Base-by-base conservation (phyloP, 2,113 vertebrate genomes). In the Phylloscopus trochiloides region DNA sequence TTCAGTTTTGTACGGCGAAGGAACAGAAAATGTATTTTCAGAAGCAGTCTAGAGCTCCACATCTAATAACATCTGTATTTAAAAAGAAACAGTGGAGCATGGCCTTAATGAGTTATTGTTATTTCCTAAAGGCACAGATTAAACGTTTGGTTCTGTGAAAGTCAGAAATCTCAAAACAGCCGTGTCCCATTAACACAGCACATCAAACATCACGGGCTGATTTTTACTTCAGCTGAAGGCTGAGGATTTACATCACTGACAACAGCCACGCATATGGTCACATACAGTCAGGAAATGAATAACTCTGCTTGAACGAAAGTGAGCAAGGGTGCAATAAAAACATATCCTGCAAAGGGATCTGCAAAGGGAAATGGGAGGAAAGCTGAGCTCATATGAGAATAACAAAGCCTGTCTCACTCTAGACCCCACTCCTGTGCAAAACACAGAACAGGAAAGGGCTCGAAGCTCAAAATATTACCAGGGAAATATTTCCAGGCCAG, bases 231-330 rank as follows among this genome's bases (percentile, higher is more conserved):
- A 52, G 43, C 52, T 84, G 86, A 77, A 91, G 88, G 62, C 72
- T 81, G 81, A 77, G 83, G 65, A 94, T 95, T 88, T 96, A 71
- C 76, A 86, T 78, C 88, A 22, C 43, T 72, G 72, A 78, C 72
- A 91, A 86, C 86, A 92, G 79, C 63, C 59, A 47, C 0, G 4
- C 92, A 95, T 85, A 86, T 95, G 94, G 89, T 94, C 94, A 42
- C 68, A 42, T 65, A 75, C 55, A 92, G 80, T 21, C 93, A 96
- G 96, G 95, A 97, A 95, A 95, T 91, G 1, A 95, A 72, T 86
- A 95, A 86, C 82, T 88, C 68, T 77, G 65, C 65, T 70, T 95
- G 88, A 96, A 94, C 55, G 2, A 18, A 74, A 63, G 42, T 58
- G 75, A 83, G 43, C 4, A 3, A 83, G 36, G 48, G 17, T 77